Conservation (phyloP, 2,113 vertebrate species). For the Pedionomus torquatus region DNA sequence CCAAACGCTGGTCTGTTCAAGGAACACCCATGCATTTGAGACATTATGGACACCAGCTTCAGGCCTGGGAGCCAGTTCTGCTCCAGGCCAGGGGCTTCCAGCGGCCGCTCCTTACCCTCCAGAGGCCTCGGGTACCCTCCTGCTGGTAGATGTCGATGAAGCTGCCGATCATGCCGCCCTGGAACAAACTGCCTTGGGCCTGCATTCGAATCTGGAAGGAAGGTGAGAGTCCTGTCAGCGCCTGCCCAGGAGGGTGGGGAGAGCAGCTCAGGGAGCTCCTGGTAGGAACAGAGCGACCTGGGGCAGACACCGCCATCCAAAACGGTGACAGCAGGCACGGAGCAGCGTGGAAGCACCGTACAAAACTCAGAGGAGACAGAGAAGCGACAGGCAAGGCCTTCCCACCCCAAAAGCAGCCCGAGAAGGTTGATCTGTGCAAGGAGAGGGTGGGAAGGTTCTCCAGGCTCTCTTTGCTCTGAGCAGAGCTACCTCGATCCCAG, state of each 20-base stretch:
- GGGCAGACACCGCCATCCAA: accelerated
- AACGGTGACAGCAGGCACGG: not conserved
- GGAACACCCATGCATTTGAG: not conserved
- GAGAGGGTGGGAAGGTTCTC: not conserved
- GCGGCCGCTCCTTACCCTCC: constrained; percentile 85
- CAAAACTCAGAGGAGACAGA: too few species aligned
- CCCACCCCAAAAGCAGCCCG: not conserved
- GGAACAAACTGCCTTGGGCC: constrained; percentile 92
- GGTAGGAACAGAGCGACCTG: not conserved
- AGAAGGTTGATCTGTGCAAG: not conserved
- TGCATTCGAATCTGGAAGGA: constrained; percentile 93
- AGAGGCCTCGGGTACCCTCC: constrained; percentile 92
- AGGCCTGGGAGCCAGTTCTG: not conserved
- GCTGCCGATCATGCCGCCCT: constrained; percentile 96
- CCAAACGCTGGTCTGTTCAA: not conserved
- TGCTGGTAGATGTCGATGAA: constrained; percentile 98
- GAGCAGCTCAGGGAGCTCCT: not conserved
- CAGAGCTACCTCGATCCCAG: not conserved
- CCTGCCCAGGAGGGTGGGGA: not conserved
- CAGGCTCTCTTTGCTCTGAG: not conserved
- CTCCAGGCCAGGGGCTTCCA: not conserved
- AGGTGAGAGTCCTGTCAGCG: accelerated
- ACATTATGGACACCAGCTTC: not conserved
- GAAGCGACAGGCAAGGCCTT: not conserved
- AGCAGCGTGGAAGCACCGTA: too few species aligned